Conservation (phyloP, 2,888 invertebrate species). For the Thymelicus sylvestris region DNA sequence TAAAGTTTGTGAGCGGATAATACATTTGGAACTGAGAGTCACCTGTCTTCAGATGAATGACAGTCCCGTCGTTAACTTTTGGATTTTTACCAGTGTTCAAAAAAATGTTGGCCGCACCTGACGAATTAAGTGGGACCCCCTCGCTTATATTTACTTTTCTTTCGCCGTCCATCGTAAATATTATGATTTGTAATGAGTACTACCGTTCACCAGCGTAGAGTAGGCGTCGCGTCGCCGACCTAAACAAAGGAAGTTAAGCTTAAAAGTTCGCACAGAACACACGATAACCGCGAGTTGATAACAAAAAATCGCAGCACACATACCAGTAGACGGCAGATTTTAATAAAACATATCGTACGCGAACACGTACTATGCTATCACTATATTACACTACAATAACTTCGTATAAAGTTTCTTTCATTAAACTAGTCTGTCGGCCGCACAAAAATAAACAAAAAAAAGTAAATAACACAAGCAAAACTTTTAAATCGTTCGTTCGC, state of each 20-base stretch:
- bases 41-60: constrained; percentile 80
- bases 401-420: constrained; percentile 45
- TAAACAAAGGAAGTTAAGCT: constrained; percentile 79
- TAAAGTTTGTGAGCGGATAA: constrained; percentile 21
- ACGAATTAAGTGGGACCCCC: constrained; percentile 71
- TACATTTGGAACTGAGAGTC: constrained; percentile 50
- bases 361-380: constrained; percentile 28
- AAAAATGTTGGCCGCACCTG: constrained; percentile 77
- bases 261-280: constrained; percentile 69
- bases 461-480: constrained; percentile 62
- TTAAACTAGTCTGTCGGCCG: constrained; percentile 49
- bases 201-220: constrained; percentile 60
- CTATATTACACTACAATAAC: constrained; percentile 40
- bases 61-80: constrained; percentile 73
- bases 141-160: constrained; percentile 73
- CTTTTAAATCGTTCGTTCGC: constrained; percentile 57
- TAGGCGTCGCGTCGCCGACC: constrained; percentile 73
- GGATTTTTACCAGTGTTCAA: constrained; percentile 73
- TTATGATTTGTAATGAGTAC: constrained; percentile 54
- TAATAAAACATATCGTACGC: constrained; percentile 22
- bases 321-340: constrained; percentile 49
- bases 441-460: constrained; percentile 57
- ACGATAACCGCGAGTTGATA: constrained; percentile 66
- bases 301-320: constrained; percentile 62
- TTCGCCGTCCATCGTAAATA: constrained; percentile 72